Evolutionary conservation across 1,140 invertebrate genomes (phyloP).

Genomic region (Heliconius nattereri): DNA sequence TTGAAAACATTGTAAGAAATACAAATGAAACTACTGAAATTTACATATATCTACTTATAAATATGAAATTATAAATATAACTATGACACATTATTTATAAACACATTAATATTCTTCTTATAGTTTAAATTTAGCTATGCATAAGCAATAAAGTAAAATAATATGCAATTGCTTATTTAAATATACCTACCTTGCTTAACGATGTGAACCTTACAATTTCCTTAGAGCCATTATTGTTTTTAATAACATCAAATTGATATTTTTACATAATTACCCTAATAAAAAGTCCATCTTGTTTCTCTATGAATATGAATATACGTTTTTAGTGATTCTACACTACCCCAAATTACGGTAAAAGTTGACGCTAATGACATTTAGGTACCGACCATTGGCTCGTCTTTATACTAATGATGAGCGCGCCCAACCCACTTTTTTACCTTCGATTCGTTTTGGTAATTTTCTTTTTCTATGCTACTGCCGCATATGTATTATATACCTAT

Average conservation of each 20-base stretch:
- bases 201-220: slow-evolving; percentile 55
- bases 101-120: background rate
- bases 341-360: slow-evolving; percentile 76
- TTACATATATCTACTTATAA: too few relatives aligned
- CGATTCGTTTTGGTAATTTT: slow-evolving; percentile 76
- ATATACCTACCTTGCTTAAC: background rate
- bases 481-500: slow-evolving; percentile 23
- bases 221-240: slow-evolving; percentile 33
- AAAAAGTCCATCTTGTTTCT: slow-evolving; percentile 45
- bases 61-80: too few relatives aligned
- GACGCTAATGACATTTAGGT: slow-evolving; percentile 78
- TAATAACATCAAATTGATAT: slow-evolving; percentile 68
- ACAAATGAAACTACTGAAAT: too few relatives aligned
- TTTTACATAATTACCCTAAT: slow-evolving; percentile 68
- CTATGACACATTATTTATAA: too few relatives aligned
- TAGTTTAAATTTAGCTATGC: too few relatives aligned
- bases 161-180: background rate
- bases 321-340: slow-evolving; percentile 39
- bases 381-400: slow-evolving; percentile 71
- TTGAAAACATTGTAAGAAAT: too few relatives aligned
- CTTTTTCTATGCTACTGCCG: slow-evolving; percentile 66
- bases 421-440: slow-evolving; percentile 74
- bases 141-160: too few relatives aligned
- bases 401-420: slow-evolving; percentile 68
- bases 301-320: slow-evolving; percentile 36